Conservation (phyloP, 2,888 invertebrate genomes). For the Ichneumoninae sp. region DNA sequence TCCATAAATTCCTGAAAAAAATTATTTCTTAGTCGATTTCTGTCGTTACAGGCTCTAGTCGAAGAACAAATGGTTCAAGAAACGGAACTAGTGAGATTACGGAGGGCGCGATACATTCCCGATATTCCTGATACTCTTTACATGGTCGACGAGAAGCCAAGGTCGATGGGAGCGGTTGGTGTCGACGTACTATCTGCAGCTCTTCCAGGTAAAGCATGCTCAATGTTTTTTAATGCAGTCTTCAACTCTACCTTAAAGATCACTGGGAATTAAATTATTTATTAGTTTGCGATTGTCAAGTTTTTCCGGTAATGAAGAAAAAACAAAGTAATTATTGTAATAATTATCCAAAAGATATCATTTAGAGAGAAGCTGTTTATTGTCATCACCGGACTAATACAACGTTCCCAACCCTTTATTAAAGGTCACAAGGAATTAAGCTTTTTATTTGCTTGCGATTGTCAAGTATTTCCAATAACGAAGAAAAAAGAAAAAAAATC, state of each 20-base stretch:
- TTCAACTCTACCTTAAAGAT: not conserved
- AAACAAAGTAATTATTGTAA: not conserved
- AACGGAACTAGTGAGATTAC: constrained; percentile 89
- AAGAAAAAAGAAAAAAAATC: no score
- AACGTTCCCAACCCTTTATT: no score
- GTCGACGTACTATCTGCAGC: constrained; percentile 89
- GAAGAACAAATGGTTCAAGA: constrained; percentile 94
- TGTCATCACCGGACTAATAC: no score
- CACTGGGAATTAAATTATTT: not conserved
- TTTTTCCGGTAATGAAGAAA: not conserved
- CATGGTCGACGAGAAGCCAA: constrained; percentile 90
- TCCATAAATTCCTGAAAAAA: not conserved
- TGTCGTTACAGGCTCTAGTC: constrained; percentile 87
- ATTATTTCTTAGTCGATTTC: constrained; percentile 39
- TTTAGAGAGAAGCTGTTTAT: not conserved
- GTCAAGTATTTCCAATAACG: no score
- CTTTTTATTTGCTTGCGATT: no score
- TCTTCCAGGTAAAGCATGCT: constrained; percentile 85
- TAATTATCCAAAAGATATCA: not conserved
- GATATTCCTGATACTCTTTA: constrained; percentile 97
- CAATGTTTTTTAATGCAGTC: constrained; percentile 18
- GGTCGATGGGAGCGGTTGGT: constrained; percentile 85
- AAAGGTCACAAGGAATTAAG: no score
- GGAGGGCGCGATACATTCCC: constrained; percentile 90
- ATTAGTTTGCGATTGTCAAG: not conserved